Evolutionary conservation across 2,797 vertebrate genomes (phyloP), one percentile per base, ranked within the genome.

Genomic region (Parambassis ranga): DNA sequence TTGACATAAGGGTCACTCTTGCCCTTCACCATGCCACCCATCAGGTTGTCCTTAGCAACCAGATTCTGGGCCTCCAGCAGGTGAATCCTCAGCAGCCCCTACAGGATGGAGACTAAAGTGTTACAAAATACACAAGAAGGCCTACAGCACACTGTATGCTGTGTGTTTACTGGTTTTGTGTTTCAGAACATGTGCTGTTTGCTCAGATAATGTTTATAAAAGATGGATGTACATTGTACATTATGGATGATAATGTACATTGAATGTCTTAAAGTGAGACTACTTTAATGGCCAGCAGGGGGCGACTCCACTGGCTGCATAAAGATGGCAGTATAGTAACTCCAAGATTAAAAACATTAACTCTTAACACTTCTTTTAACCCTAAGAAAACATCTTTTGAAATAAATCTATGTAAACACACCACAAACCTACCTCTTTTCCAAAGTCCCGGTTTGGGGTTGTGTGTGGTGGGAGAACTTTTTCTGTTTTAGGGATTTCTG

Each of bases 1-100:
- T 96, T 93, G 39, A 94, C 94, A 0, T 99, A 99, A 0, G 98
- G 98, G 77, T 99, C 98, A 3, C 97, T 99, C 83, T 98, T 98
- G 22, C 96, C 96, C 80, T 94, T 93, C 64, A 96, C 92, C 61
- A 96, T 92, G 20, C 96, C 96, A 1, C 88, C 92, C 87, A 99
- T 94, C 82, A 98, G 89, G 73, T 85, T 94, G 70, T 99, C 98
- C 70, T 96, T 98, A 55, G 95, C 94, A 27, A 95, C 89, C 66
- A 99, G 90, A 65, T 92, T 92, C 77, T 94, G 90, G 10, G 96
- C 97, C 80, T 95, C 95, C 71, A 95, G 71, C 50, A 99, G 87
- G 78, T 96, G 92, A 80, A 98, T 93, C 64, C 96, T 93, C 75
- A 98, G 81, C 76, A 97, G 85, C 41, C 96, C 96, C 98, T 99